Evolutionary conservation across 2,797 vertebrate genomes (phyloP), one percentile per base, ranked within the genome.

Genomic region (Eremophila alpestris): DNA sequence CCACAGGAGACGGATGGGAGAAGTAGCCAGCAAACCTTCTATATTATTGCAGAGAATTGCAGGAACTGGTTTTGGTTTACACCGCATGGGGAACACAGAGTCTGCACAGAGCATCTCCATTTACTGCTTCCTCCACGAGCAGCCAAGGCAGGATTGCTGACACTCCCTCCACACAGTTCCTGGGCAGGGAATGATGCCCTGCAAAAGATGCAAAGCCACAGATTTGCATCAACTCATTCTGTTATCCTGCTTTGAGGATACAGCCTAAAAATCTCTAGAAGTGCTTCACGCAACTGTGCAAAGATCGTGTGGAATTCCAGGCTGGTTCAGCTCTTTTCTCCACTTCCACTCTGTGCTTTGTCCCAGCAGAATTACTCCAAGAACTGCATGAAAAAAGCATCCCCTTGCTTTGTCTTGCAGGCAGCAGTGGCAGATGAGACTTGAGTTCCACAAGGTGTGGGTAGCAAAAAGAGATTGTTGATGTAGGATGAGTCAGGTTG

Each of bases 61-160:
- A 95, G 96, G 90, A 90, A 93, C 94, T 95, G 93, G 94, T 95
- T 97, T 96, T 96, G 92, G 93, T 90, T 95, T 94, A 80, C 58
- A 71, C 93, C 87, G 0, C 90, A 58, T 9, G 81, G 87, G 84
- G 84, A 89, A 63, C 2, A 9, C 62, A 46, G 21, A 82, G 79
- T 83, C 94, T 94, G 79, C 65, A 64, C 68, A 73, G 83, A 92
- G 78, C 78, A 95, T 93, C 92, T 95, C 90, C 81, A 64, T 73
- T 92, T 93, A 91, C 92, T 94, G 89, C 79, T 95, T 90, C 83
- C 83, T 83, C 93, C 64, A 70, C 0, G 0, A 60, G 58, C 90
- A 71, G 89, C 89, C 92, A 80, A 77, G 73, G 73, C 89, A 70
- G 81, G 40, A 78, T 83, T 77, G 78, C 90, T 95, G 77, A 63